phyloP scores from a whole-genome alignment of 23 tunicate genomes.

The Styela clava region DNA sequence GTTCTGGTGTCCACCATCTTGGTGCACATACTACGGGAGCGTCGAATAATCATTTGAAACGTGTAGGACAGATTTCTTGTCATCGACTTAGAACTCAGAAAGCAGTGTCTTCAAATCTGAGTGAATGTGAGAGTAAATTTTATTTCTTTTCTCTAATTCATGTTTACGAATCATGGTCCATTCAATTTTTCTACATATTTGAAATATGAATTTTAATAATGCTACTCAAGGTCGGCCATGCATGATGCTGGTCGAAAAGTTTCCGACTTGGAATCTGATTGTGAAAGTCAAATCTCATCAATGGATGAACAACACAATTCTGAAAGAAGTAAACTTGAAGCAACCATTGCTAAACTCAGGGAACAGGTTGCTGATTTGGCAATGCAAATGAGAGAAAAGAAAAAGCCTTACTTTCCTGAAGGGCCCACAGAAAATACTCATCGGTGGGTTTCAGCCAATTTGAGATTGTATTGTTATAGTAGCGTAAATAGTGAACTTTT shows the following conservation, averaged over 20 bases:
- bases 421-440: not conserved
- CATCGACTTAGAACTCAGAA: too few species aligned
- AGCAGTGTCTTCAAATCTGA: too few species aligned
- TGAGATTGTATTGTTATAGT: not conserved
- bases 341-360: conserved; percentile 32
- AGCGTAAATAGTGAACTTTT: too few species aligned
- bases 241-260: conserved; percentile 31
- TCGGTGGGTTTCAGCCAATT: conserved; percentile 9
- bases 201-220: not conserved
- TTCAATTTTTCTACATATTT: too few species aligned
- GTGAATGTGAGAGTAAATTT: too few species aligned
- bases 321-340: conserved; percentile 42
- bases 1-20: too few species aligned
- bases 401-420: conserved; percentile 27
- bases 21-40: too few species aligned
- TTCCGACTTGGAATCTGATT: conserved; percentile 57
- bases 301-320: conserved; percentile 35
- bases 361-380: conserved; percentile 37
- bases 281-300: conserved; percentile 52
- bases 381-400: conserved; percentile 26
- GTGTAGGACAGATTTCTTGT: too few species aligned
- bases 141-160: too few species aligned
- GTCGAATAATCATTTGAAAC: too few species aligned
- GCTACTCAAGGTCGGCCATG: conserved; percentile 38
- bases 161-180: too few species aligned